A percentile compares a stretch with the other conserved stretches of the same genome.
These are phyloP conservation scores for Chauna torquata DNA, from an alignment of 2,113 vertebrate species.

Conservation along the genomic window DNA sequence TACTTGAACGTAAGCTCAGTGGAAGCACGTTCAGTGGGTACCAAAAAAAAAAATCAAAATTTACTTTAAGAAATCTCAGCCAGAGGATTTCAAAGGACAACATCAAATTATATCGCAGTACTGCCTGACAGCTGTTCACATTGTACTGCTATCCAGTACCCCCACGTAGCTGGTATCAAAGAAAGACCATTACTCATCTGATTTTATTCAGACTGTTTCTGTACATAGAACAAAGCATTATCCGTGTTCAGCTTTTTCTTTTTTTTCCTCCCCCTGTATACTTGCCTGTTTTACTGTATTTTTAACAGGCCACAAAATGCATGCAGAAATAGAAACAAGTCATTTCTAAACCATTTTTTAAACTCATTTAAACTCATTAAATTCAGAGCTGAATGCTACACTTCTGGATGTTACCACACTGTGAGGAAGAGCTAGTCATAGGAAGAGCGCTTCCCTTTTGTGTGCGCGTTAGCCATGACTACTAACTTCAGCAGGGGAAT, in stretches of 20 bases:
- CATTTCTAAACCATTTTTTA: neutral
- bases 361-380: neutral
- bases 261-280: neutral
- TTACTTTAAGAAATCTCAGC: neutral
- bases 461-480: neutral
- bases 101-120: neutral
- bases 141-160: conserved; percentile 1
- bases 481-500: neutral
- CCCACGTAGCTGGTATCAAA: neutral
- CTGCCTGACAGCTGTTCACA: conserved; percentile 34
- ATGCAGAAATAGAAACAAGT: neutral
- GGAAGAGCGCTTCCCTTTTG: neutral
- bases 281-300: neutral
- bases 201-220: conserved; percentile 11
- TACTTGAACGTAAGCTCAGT: neutral
- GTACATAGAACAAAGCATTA: neutral
- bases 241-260: neutral
- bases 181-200: neutral
- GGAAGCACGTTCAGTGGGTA: neutral
- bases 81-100: conserved; percentile 34
- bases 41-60: neutral
- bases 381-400: neutral
- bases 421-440: neutral
- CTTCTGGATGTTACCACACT: neutral
- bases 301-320: neutral